phyloP scores from a whole-genome alignment of 2,888 invertebrate genomes.

The Rotaria macrura region DNA sequence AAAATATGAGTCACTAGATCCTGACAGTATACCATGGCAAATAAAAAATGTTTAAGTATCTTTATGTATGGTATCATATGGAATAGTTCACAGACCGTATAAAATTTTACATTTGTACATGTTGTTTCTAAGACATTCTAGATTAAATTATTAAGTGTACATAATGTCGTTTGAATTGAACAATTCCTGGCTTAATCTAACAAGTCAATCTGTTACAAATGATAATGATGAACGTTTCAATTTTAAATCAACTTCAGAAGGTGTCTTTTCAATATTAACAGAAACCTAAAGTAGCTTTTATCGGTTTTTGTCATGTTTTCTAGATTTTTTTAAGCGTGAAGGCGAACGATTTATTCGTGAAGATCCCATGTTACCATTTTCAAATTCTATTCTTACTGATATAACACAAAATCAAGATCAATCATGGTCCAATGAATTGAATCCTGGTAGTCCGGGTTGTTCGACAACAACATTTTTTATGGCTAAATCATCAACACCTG shows the following conservation, averaged over 20 bases:
- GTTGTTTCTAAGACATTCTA: too few species aligned
- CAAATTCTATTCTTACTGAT: background rate
- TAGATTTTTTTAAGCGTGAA: background rate
- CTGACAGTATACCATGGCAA: background rate
- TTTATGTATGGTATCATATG: background rate
- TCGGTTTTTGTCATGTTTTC: too few species aligned
- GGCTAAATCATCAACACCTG: slow-evolving; percentile 15
- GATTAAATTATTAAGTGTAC: too few species aligned
- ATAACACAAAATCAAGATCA: background rate
- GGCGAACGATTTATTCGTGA: background rate
- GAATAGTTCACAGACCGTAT: background rate
- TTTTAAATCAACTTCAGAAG: slow-evolving; percentile 9
- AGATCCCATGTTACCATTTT: slow-evolving; percentile 6
- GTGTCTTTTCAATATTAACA: background rate
- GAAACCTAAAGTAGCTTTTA: too few species aligned
- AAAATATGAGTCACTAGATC: too few species aligned
- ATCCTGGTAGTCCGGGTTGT: background rate
- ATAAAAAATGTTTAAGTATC: background rate
- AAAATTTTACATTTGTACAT: too few species aligned
- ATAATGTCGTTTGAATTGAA: slow-evolving; percentile 3
- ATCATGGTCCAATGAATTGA: background rate
- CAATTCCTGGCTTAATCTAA: background rate
- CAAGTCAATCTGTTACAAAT: background rate
- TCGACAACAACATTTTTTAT: slow-evolving; percentile 6
- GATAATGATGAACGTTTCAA: background rate